These are phyloP conservation scores for Ariopsis seemanni DNA, from an alignment of 2,113 vertebrate genomes.

Conservation along the genomic window DNA sequence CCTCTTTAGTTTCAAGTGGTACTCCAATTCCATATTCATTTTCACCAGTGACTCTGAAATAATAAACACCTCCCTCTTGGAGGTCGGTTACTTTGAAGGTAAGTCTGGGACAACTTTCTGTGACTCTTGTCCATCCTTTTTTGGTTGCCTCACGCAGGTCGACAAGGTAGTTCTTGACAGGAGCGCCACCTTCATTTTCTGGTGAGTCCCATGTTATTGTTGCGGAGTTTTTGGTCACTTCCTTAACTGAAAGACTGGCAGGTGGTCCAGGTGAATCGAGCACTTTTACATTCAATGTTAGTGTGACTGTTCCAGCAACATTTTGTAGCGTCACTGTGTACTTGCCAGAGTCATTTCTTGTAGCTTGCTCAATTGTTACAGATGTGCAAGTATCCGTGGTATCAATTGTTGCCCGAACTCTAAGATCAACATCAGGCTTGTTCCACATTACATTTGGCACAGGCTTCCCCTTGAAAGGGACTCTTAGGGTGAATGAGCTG, in stretches of 20 bases:
- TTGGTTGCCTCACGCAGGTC: slow-evolving; percentile 96
- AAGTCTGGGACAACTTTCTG: slow-evolving; percentile 87
- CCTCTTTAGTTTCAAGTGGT: slow-evolving; percentile 87
- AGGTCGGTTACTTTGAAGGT: slow-evolving; percentile 88
- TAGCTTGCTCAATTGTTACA: slow-evolving; percentile 92
- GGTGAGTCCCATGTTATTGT: slow-evolving; percentile 92
- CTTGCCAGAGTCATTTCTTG: slow-evolving; percentile 91
- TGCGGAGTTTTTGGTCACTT: slow-evolving; percentile 87
- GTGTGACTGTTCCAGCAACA: slow-evolving; percentile 79
- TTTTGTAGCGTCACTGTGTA: slow-evolving; percentile 91
- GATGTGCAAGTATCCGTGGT: slow-evolving; percentile 87
- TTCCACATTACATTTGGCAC: slow-evolving; percentile 87
- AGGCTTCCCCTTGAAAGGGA: slow-evolving; percentile 94
- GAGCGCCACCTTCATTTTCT: slow-evolving; percentile 94
- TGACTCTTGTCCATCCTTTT: slow-evolving; percentile 93
- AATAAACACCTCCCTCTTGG: slow-evolving; percentile 90
- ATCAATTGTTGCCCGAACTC: slow-evolving; percentile 87
- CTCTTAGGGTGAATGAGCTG: slow-evolving; percentile 90
- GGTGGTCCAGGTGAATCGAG: slow-evolving; percentile 95
- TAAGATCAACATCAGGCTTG: slow-evolving; percentile 91
- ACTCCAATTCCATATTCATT: slow-evolving; percentile 92
- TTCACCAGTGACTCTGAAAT: slow-evolving; percentile 93
- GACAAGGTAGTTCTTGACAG: slow-evolving; percentile 93
- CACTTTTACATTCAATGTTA: slow-evolving; percentile 91
- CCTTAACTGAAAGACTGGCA: slow-evolving; percentile 77